Percentiles rank a stretch among this genome's conserved stretches.
These are phyloP conservation scores for Galbula dea DNA, from an alignment of 2,113 vertebrate species.

Conservation along the genomic window DNA sequence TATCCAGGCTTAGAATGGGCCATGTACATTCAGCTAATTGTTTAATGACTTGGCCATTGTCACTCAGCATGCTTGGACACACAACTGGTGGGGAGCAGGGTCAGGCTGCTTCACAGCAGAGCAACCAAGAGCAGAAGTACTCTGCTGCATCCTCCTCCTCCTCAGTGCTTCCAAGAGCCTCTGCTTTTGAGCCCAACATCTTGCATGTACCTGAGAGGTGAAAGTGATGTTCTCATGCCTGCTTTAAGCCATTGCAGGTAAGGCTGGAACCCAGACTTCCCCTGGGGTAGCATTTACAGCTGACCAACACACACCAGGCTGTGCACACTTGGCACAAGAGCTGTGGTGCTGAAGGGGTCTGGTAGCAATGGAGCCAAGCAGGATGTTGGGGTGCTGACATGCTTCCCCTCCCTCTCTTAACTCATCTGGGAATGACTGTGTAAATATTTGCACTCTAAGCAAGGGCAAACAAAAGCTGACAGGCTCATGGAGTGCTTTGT, in stretches of 20 bases:
- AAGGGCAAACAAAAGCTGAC: background rate
- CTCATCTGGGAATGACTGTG: background rate
- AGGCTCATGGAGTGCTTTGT: background rate
- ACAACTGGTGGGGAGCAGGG: background rate
- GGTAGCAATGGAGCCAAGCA: background rate
- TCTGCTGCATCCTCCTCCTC: background rate
- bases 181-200: background rate
- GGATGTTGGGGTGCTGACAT: background rate
- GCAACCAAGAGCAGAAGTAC: background rate
- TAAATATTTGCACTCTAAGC: background rate
- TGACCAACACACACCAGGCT: background rate
- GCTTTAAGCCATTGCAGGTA: background rate
- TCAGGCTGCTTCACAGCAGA: background rate
- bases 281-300: background rate
- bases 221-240: background rate
- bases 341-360: background rate
- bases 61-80: background rate
- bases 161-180: background rate
- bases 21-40: slow-evolving; percentile 10
- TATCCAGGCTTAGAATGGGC: slow-evolving; percentile 22
- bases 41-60: slow-evolving; percentile 12
- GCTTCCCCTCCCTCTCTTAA: background rate
- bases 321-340: background rate
- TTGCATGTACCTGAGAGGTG: background rate
- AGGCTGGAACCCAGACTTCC: background rate